Evolutionary conservation across 2,888 invertebrate species (phyloP).

Genomic region (Heliconius charithonia): DNA sequence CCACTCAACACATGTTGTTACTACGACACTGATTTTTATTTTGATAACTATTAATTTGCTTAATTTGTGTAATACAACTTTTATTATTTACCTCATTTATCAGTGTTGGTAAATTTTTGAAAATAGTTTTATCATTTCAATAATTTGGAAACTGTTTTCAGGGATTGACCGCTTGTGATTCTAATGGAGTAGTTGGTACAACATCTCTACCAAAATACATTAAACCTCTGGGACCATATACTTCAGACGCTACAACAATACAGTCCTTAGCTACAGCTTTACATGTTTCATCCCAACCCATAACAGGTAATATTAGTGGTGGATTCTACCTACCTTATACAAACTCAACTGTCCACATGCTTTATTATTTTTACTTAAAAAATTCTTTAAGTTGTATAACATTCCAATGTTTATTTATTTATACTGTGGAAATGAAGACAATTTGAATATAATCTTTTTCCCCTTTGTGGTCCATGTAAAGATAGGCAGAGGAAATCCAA

Average conservation of each 20-base stretch:
- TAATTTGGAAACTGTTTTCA: slow-evolving; percentile 56
- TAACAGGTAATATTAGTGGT: slow-evolving; percentile 84
- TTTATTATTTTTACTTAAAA: too few species aligned
- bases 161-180: slow-evolving; percentile 94
- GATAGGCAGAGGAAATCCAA: neutral
- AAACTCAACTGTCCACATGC: too few species aligned
- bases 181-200: slow-evolving; percentile 92
- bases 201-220: slow-evolving; percentile 93
- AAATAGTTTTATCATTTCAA: neutral
- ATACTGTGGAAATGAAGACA: neutral
- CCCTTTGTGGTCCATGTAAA: neutral
- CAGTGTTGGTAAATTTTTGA: neutral
- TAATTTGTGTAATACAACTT: neutral
- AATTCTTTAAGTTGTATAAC: too few species aligned
- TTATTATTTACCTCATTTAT: neutral
- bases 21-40: too few species aligned
- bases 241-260: slow-evolving; percentile 93
- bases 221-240: slow-evolving; percentile 92
- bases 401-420: too few species aligned
- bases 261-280: slow-evolving; percentile 98
- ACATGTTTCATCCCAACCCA: slow-evolving; percentile 93
- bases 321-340: neutral
- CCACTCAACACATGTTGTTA: neutral
- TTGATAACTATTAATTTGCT: too few species aligned
- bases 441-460: neutral